Base-by-base conservation (phyloP, 2,888 invertebrate species). In the Adelognathus sp. region DNA sequence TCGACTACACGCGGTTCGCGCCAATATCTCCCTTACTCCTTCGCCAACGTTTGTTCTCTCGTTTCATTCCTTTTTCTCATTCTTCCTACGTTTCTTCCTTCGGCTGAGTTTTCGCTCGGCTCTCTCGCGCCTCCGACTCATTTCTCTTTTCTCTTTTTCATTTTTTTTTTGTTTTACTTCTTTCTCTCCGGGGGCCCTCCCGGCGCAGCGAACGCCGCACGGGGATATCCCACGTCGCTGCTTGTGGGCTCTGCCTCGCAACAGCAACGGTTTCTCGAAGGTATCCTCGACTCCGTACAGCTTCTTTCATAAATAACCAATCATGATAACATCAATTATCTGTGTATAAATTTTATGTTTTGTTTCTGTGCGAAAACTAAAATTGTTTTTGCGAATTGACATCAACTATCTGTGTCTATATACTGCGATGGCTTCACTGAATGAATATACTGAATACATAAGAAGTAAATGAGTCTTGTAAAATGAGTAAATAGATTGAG, bases 231-330 rank as follows among this genome's bases (percentile, higher is more conserved):
- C 72, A 77, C 78, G 76, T 74, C 78, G 82, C 76, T 80, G 83
- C 77, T 77, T 66, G 78, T 79, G 78, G 76, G 82, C 80, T 81
- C 79, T 82, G 84, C 84, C 79, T 84, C 84, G 84, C 84, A 84
- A 84, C 84, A 84, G 84, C 83, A 82, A 82, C 84, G 84, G 84
- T 81, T 84, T 82, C 81, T 82, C 61, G 56, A 54, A 71, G 74
- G 74, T 66, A 73, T 78, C 58, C 70, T 18, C 44, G 36, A 29
- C 31, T 33, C 7, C 44, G n/a, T 46, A 44, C 64, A 64, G 58
- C 36, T 60, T 67, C 39, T 54, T 39, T 27, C 66, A 54, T 36
- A 27, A 67, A 39, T 54, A n/a, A 54, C 9, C 27, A 14, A 52
- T 36, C 52, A 36, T 24, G 39, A 54, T 29, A 29, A 24, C 18